These are phyloP conservation scores for Crossaster papposus DNA, from an alignment of 53 echinoderm and acorn worm genomes.

Conservation along the genomic window DNA sequence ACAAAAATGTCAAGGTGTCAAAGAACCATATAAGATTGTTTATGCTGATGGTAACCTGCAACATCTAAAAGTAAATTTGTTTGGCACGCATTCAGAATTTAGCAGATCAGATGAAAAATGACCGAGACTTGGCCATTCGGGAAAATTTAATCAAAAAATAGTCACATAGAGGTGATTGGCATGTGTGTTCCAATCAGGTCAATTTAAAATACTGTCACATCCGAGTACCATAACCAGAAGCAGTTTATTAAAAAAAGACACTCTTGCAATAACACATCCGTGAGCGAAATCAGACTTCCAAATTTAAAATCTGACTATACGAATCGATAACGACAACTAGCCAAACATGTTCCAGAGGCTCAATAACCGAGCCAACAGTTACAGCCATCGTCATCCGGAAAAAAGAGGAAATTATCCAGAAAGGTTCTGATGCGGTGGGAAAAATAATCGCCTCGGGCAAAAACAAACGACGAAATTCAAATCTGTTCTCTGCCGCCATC, in stretches of 20 bases:
- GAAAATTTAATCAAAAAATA: background rate
- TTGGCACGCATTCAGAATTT: background rate
- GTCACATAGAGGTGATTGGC: background rate
- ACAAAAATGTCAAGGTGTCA: no score
- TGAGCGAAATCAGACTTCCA: constrained; percentile 2
- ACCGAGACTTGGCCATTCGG: background rate
- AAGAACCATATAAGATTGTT: no score
- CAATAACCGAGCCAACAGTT: background rate
- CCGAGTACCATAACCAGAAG: background rate
- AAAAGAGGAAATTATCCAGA: background rate
- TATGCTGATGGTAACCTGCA: background rate
- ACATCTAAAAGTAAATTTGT: background rate
- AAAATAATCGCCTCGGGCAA: background rate
- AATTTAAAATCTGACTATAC: background rate
- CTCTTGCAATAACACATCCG: background rate
- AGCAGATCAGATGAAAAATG: background rate
- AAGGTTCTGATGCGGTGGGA: background rate
- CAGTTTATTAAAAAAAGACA: background rate
- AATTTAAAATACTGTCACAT: background rate
- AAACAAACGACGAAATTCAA: background rate
- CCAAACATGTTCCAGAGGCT: background rate
- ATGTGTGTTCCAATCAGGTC: background rate
- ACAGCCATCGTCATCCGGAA: background rate
- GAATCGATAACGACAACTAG: background rate
- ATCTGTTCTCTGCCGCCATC: background rate